Evolutionary conservation across 2,888 invertebrate species (phyloP), one percentile per base, ranked within the genome.

Genomic region (Yponomeuta plumbellus): DNA sequence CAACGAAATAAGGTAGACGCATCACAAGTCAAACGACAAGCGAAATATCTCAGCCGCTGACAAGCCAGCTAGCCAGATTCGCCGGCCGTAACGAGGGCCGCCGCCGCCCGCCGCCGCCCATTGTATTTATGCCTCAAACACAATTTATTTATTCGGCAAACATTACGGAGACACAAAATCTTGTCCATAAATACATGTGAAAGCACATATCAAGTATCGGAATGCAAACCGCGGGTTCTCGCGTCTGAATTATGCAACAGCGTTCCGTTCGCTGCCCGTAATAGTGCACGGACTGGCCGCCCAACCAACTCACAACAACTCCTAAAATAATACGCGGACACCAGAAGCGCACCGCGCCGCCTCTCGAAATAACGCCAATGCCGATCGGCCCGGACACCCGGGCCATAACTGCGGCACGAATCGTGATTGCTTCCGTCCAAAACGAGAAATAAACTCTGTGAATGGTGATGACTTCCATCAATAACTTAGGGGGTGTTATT

Each of bases 101-200:
- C 86, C 84, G 85, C 85, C 83, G 80, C 75, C 78, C 78, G 44
- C 17, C 44, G 44, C 44, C 80, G 80, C 81, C 90, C 90, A 90
- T 90, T 89, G 90, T 90, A 88, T 89, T 89, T 90, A 88, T 89
- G 86, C 86, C 82, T 86, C 81, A 84, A 86, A 84, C 84, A 82
- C 87, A 83, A 89, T 89, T 89, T 90, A 90, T 90, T 88, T 88
- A 91, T 91, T 88, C 88, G 86, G 85, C 85, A 86, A 88, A 90
- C 89, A 90, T 90, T 88, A 88, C 88, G 86, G 83, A 85, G 88
- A 89, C 90, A 91, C 90, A 88, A 90, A 91, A 90, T 90, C 90
- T 88, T 84, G 90, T 88, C 88, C 90, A 90, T 91, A 91, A 90
- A 91, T 90, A 91, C 89, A 91, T 90, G 88, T 88, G 88, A 87